Base-by-base conservation (phyloP, 2,888 invertebrate genomes). In the Blastobasis lacticolella region DNA sequence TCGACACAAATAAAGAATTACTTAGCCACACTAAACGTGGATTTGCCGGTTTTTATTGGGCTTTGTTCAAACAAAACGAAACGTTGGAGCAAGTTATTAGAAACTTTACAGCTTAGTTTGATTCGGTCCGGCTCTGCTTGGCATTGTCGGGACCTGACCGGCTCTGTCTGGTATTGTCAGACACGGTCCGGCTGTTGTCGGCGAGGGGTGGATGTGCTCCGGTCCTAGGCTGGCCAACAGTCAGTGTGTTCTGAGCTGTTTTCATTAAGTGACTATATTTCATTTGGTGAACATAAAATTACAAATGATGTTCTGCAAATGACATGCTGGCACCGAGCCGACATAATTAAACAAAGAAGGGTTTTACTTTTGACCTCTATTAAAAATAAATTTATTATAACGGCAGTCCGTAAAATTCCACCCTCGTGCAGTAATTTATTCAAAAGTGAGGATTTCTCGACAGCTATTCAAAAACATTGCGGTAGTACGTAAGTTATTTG, bases 301-400 rank as follows among this genome's bases (percentile, higher is more conserved):
- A 46, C 50, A 9, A 36, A 10, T 36, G 50, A 50, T 10, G 23
- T 45, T n/a, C 41, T 50, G 4, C 50, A 50, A 42, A 10, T 50
- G 42, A 42, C 37, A 6, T 50, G 46, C 38, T 42, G 50, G 8
- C 42, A 50, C 10, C 45, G 50, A 41, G 50, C 50, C 36, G 50
- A 50, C 8, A 10, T 46, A n/a, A 41, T 50, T 9, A 45, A 50
- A 46, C 42, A 42, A 42, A 42, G 42, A 9, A 5, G 42, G 10
- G 42, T n/a, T 42, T 9, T 3, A 3, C n/a, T 42, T 4, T 45
- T 36, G 10, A 45, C 5, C 10, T 45, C 10, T 10, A 1, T 2
- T 10, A 45, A 36, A 10, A 44, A 44, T 44, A 44, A 44, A 44
- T 44, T 44, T 44, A 10, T 44, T n/a, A 44, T n/a, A 10, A 10